phyloP scores from a whole-genome alignment of 1,140 invertebrate genomes.

The Ridgeia piscesae region DNA sequence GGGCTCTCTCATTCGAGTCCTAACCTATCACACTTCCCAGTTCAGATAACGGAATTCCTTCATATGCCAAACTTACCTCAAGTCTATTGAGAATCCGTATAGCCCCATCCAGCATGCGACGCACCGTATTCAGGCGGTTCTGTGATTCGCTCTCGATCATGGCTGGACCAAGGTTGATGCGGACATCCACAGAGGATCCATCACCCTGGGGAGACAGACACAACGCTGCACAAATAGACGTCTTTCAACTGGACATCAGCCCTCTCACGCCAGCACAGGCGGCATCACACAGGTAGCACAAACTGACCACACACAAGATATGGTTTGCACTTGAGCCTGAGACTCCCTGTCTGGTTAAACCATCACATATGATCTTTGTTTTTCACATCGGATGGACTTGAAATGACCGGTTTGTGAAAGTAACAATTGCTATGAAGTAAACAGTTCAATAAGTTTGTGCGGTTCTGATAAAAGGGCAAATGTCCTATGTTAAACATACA shows the following conservation, averaged over 20 bases:
- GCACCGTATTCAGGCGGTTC: conserved; percentile 45
- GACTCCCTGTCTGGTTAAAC: not conserved
- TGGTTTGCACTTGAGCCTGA: not conserved
- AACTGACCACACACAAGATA: not conserved
- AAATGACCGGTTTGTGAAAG: no score
- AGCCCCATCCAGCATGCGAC: conserved; percentile 49
- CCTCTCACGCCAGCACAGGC: not conserved
- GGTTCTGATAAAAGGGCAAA: no score
- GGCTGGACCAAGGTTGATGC: conserved; percentile 51
- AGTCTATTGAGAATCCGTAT: conserved; percentile 45
- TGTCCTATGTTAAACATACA: no score
- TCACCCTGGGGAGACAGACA: conserved; percentile 44
- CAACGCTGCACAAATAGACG: not conserved
- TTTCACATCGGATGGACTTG: no score
- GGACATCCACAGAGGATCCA: conserved; percentile 57
- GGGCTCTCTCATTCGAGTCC: no score
- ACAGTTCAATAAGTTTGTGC: no score
- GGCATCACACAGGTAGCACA: not conserved
- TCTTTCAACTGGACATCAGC: not conserved
- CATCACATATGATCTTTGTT: no score
- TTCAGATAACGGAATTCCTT: not conserved
- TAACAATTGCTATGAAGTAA: no score
- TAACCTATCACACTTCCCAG: not conserved
- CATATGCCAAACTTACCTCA: conserved; percentile 35
- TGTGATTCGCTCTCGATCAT: conserved; percentile 48